Evolutionary conservation across 2,113 vertebrate species (phyloP), one percentile per base, ranked within the genome.

Genomic region (Myotis lucifugus): DNA sequence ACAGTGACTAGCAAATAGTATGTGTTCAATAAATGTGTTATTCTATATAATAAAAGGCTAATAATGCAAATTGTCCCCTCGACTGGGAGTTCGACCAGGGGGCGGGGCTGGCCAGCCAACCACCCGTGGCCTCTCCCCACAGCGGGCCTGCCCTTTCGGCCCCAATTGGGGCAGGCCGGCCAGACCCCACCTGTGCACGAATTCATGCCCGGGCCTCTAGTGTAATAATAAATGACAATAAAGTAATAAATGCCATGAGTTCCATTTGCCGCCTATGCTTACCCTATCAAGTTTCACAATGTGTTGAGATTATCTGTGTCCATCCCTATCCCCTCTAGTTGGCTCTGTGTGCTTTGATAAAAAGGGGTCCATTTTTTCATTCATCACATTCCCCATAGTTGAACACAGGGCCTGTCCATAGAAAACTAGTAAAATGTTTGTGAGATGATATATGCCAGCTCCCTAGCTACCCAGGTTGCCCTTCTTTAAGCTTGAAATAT

Each of bases 291-390:
- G 25, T 19, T 67, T 69, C 5, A 25, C 6, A 67, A 14, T 83
- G 4, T 77, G 11, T 25, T 64, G 23, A 77, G 78, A 59, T 94
- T 3, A n/a, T 82, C n/a, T 90, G 27, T 67, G 29, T 48, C 52
- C 14, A 87, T 11, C 1, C 14, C 17, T 50, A 5, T 73, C 6
- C 66, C n/a, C 34, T 91, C 19, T 40, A 27, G 46, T 67, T 66
- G 72, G 12, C 50, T 90, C 67, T 73, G 56, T 61, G 6, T 61
- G 13, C 46, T 93, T 92, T 73, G 77, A 95, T 74, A 90, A 56
- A 73, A 19, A 17, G 37, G 17, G n/a, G 27, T 27, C 23, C 29
- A 66, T 66, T 37, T 74, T 94, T 10, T 74, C 59, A 23, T 76
- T 79, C 17, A 42, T 70, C 42, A 54, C 25, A n/a, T 6, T 9